phyloP scores from a whole-genome alignment of 2,113 vertebrate genomes.

The Bubo scandiacus region DNA sequence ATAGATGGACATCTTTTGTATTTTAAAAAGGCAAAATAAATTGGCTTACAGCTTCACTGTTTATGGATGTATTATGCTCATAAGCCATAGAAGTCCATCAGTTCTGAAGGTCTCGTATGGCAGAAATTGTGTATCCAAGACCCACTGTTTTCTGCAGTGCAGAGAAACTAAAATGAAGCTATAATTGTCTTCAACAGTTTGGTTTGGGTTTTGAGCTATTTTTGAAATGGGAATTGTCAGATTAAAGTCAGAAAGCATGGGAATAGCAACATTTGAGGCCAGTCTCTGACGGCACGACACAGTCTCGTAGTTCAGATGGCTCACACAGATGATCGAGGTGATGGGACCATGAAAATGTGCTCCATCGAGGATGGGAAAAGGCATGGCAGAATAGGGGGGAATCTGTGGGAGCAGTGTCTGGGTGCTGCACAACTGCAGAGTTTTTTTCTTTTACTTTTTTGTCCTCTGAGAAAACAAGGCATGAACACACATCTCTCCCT shows the following conservation, averaged over 20 bases:
- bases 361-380: rapidly evolving
- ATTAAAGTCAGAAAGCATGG: background rate
- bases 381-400: background rate
- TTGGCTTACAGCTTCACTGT: background rate
- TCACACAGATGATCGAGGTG: background rate
- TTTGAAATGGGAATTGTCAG: background rate
- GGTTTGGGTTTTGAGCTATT: background rate
- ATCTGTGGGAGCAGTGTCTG: background rate
- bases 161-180: background rate
- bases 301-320: background rate
- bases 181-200: background rate
- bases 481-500: background rate
- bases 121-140: background rate
- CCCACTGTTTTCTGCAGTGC: background rate
- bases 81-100: background rate
- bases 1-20: background rate
- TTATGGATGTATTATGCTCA: background rate
- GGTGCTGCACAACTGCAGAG: background rate
- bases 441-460: background rate
- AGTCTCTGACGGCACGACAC: background rate
- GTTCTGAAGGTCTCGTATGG: background rate
- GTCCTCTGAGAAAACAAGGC: background rate
- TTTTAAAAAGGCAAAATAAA: background rate
- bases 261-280: background rate
- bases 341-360: background rate